Evolutionary conservation across 2,113 vertebrate species (phyloP).

Genomic region (Apus apus): DNA sequence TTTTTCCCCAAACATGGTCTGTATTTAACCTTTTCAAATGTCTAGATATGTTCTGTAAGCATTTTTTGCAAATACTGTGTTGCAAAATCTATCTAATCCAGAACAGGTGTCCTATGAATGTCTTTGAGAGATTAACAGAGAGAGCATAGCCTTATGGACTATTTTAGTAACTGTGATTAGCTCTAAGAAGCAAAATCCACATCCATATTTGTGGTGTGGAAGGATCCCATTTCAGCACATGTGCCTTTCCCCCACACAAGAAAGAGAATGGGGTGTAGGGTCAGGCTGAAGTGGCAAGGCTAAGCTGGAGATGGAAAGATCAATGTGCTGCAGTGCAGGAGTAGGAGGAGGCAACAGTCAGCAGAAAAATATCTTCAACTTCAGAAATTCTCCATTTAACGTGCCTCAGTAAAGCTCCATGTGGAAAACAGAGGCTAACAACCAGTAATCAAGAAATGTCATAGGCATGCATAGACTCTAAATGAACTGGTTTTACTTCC

Average conservation of each 20-base stretch:
- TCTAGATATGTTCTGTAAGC: constrained; percentile 46
- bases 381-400: not conserved
- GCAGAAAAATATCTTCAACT: not conserved
- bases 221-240: constrained; percentile 21
- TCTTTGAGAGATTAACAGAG: constrained; percentile 35
- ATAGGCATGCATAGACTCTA: not conserved
- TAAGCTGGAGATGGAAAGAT: not conserved
- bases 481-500: not conserved
- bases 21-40: constrained; percentile 14
- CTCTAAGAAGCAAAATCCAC: constrained; percentile 37
- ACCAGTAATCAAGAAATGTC: not conserved
- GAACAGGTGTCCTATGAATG: constrained; percentile 55
- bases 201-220: not conserved
- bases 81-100: constrained; percentile 61
- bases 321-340: not conserved
- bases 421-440: not conserved
- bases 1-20: constrained; percentile 22
- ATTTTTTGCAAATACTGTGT: constrained; percentile 41
- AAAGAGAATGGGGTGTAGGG: not conserved
- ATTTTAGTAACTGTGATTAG: constrained; percentile 25
- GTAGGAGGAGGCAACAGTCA: not conserved
- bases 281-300: not conserved
- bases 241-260: not conserved
- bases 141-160: not conserved
- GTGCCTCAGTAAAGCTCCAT: not conserved